Percentiles rank a stretch among this genome's conserved stretches.
Conservation (phyloP, 2,797 vertebrate genomes). For the Vultur gryphus region DNA sequence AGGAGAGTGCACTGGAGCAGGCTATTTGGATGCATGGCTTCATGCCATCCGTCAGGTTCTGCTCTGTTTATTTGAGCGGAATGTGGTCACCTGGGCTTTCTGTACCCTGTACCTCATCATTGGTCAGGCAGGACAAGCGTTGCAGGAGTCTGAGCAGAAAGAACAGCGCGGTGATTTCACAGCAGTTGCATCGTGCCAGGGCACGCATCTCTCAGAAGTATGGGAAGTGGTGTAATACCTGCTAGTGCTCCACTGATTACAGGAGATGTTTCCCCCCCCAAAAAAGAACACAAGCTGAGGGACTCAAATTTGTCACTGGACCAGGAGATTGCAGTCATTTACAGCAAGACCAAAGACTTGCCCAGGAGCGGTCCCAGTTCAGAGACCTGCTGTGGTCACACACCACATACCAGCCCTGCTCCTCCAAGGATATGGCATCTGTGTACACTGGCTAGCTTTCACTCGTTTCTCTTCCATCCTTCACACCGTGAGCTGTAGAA, state of each 20-base stretch:
- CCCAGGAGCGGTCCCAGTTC: not conserved
- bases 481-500: not conserved
- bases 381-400: not conserved
- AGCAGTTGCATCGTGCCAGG: not conserved
- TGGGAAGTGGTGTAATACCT: not conserved
- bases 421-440: not conserved
- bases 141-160: not conserved
- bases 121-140: fast-evolving
- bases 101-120: not conserved
- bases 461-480: not conserved
- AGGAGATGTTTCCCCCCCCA: not conserved
- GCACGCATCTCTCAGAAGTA: not conserved
- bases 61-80: not conserved
- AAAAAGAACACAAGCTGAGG: not conserved
- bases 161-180: not conserved
- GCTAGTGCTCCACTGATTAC: not conserved
- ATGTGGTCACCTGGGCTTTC: not conserved
- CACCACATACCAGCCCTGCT: not conserved
- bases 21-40: not conserved
- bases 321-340: not conserved
- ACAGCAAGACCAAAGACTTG: not conserved
- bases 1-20: not conserved
- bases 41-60: not conserved
- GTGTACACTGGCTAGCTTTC: no score
- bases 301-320: not conserved